These are phyloP conservation scores for Bombus polaris DNA, from an alignment of 1,140 invertebrate genomes.

Conservation along the genomic window DNA sequence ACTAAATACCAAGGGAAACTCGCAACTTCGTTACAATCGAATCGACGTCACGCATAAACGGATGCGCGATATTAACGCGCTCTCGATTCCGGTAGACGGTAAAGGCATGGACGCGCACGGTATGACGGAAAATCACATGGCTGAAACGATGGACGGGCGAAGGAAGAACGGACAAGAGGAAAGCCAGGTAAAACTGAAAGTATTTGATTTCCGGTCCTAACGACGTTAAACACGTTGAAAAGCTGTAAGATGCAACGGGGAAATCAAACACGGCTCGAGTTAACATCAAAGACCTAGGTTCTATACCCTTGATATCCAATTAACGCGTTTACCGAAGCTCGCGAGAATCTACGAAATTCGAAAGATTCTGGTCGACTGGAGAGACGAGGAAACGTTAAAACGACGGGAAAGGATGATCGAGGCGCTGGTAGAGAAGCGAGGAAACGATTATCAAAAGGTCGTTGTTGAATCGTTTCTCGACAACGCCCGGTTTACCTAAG, in stretches of 20 bases:
- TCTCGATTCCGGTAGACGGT: no score
- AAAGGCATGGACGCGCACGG: no score
- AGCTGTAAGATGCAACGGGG: slow-evolving; percentile 7
- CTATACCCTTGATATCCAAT: slow-evolving; percentile 38
- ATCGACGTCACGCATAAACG: neutral
- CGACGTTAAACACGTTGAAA: slow-evolving; percentile 20
- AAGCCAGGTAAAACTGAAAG: slow-evolving; percentile 22
- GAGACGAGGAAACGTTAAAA: neutral
- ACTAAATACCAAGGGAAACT: neutral
- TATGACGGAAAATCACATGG: no score
- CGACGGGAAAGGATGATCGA: neutral
- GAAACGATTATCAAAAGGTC: slow-evolving; percentile 15
- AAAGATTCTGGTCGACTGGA: neutral
- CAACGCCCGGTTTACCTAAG: slow-evolving; percentile 14
- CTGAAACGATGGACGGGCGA: neutral
- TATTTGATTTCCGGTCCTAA: neutral
- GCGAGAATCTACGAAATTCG: slow-evolving; percentile 25
- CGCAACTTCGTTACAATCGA: slow-evolving; percentile 38
- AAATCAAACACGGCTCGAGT: slow-evolving; percentile 27
- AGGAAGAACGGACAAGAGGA: no score
- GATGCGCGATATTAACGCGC: neutral
- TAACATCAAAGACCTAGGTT: slow-evolving; percentile 25
- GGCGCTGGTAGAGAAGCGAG: no score
- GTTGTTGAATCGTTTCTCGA: slow-evolving; percentile 11
- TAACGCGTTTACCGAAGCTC: slow-evolving; percentile 44